A percentile compares a stretch with the other conserved stretches of the same genome.
Evolutionary conservation across 2,888 invertebrate genomes (phyloP).

Genomic region (Drosophila paracracens): DNA sequence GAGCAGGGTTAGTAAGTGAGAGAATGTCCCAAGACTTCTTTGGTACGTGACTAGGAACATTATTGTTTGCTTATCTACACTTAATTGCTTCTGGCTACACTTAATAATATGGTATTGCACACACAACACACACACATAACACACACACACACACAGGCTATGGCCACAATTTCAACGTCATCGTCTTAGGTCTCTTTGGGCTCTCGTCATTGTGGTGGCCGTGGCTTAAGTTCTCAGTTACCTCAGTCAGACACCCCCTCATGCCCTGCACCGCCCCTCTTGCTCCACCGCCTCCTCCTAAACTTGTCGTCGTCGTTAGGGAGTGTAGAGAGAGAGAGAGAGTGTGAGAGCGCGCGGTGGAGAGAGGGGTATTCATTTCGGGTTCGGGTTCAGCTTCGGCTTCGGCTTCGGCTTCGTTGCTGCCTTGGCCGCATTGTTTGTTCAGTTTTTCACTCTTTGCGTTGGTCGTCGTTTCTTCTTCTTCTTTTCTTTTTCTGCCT

Average conservation of each 20-base stretch:
- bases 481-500: slow-evolving; percentile 34
- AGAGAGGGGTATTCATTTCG: slow-evolving; percentile 2
- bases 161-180: slow-evolving; percentile 58
- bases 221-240: slow-evolving; percentile 39
- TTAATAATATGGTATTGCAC: slow-evolving; percentile 78
- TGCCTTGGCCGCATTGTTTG: slow-evolving; percentile 70
- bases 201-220: slow-evolving; percentile 47
- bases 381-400: slow-evolving; percentile 3
- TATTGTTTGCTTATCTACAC: slow-evolving; percentile 83
- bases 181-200: slow-evolving; percentile 39
- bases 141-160: slow-evolving; percentile 5
- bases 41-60: slow-evolving; percentile 81
- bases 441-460: slow-evolving; percentile 72
- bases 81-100: slow-evolving; percentile 84
- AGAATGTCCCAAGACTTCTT: slow-evolving; percentile 71
- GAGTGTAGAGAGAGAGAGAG: background rate
- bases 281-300: slow-evolving; percentile 9
- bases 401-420: slow-evolving; percentile 23
- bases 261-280: background rate
- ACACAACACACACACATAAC: slow-evolving; percentile 19
- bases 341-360: background rate
- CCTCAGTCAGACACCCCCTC: slow-evolving; percentile 2
- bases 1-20: slow-evolving; percentile 47
- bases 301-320: slow-evolving; percentile 42
- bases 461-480: slow-evolving; percentile 61